A percentile compares a stretch with the other conserved stretches of the same genome.
Conservation (phyloP, 2,888 invertebrate genomes). For the Drosophila ezoana region DNA sequence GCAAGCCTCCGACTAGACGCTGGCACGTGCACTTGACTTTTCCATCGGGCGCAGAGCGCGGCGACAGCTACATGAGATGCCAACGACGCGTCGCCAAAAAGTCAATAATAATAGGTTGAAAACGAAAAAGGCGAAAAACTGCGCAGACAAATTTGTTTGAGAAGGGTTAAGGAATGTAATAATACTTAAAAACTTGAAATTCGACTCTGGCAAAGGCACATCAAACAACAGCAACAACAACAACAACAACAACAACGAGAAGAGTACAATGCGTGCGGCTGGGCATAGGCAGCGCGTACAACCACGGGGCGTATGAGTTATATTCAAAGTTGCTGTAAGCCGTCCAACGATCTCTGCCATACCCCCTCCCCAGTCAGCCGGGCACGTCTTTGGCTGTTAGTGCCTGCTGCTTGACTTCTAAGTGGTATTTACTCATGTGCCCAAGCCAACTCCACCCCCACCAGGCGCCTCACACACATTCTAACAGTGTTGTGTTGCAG, state of each 20-base stretch:
- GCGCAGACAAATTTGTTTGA: constrained; percentile 78
- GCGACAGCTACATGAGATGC: constrained; percentile 53
- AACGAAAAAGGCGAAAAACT: constrained; percentile 37
- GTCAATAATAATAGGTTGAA: constrained; percentile 75
- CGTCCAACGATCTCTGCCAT: constrained; percentile 48
- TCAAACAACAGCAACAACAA: constrained; percentile 31
- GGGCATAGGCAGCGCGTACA: constrained; percentile 22
- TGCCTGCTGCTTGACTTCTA: constrained; percentile 74
- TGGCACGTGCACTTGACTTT: constrained; percentile 76
- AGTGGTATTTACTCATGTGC: constrained; percentile 77
- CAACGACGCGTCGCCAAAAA: constrained; percentile 57
- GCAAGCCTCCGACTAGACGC: constrained; percentile 31
- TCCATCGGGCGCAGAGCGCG: constrained; percentile 31
- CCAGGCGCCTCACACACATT: constrained; percentile 4
- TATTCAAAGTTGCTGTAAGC: constrained; percentile 70
- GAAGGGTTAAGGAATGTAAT: constrained; percentile 80
- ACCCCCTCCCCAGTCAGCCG: constrained; percentile 20
- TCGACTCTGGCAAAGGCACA: constrained; percentile 57
- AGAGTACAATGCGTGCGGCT: constrained; percentile 52
- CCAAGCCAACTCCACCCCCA: constrained; percentile 2
- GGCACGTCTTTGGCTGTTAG: constrained; percentile 62
- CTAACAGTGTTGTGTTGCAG: constrained; percentile 59
- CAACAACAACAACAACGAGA: constrained; percentile 1
- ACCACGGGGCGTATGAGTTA: constrained; percentile 73
- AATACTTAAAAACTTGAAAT: constrained; percentile 79